Base-by-base conservation (phyloP, 2,797 vertebrate genomes). In the Diplodus sargus region DNA sequence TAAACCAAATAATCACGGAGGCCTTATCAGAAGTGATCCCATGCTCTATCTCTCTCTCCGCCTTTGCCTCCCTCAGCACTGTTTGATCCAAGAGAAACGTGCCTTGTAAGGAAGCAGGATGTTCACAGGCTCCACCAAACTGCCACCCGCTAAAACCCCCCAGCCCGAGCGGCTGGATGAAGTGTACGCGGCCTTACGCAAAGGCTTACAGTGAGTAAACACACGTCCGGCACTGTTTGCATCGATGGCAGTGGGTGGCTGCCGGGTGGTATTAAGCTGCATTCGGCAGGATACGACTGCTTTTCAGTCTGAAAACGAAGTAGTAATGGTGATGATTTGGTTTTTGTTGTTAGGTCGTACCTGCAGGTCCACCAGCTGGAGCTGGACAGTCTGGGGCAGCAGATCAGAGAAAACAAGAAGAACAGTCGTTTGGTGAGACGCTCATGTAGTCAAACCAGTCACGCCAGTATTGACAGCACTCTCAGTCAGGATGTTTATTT, bases 51-150 rank as follows among this genome's bases (percentile, higher is more conserved):
- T 34, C 62, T 70, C 3, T 22, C 14, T 77, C n/a, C n/a, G 65
- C 61, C 72, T 82, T 73, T 76, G 42, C 51, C 78, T 81, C 64
- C 34, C 76, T 79, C 85, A 93, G 93, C 83, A 73, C 89, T 69
- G 82, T 92, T 92, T 91, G 87, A 92, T 93, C 91, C 82, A 43
- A 91, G 84, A 94, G 95, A 92, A 96, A 95, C 93, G 92, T 95
- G 92, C 94, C 96, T 93, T 96, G 95, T 91, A 95, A 95, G 90
- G 97, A 91, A 96, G 96, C 94, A 98, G 97, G 94, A 98, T 98
- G 97, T 98, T 98, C 95, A 97, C 96, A 61, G 96, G 97, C 95
- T 96, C 97, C 68, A 97, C 97, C 89, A 97, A 97, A 81, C 96
- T 95, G 75, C 96, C 97, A 43, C 96, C 96, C 70, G 90, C 97